A percentile compares a stretch with the other conserved stretches of the same genome.
phyloP scores from a whole-genome alignment of 2,113 vertebrate genomes.

The Scytalopus superciliaris region DNA sequence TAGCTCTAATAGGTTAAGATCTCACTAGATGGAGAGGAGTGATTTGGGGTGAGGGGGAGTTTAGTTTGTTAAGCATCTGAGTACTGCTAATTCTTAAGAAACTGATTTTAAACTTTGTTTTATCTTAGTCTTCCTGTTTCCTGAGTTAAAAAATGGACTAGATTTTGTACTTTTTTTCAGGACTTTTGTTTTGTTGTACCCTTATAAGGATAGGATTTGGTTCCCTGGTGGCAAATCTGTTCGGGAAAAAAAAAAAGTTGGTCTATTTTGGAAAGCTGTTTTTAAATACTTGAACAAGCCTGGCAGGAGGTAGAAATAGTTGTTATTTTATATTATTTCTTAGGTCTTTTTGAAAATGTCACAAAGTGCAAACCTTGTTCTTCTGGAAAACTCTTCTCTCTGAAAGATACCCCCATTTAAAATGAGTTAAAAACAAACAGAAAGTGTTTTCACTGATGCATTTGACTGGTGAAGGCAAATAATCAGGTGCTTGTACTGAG shows the following conservation, averaged over 20 bases:
- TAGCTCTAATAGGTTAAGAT: neutral
- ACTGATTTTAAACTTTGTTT: neutral
- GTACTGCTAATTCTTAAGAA: neutral
- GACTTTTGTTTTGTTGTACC: neutral
- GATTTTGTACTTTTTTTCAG: neutral
- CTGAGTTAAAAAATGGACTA: neutral
- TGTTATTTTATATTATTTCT: neutral
- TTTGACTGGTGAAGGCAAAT: neutral
- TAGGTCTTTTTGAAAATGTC: neutral
- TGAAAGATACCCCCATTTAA: neutral
- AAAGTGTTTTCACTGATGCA: neutral
- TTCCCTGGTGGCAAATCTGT: slow-evolving; percentile 20
- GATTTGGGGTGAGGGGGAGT: neutral
- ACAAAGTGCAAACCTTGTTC: neutral
- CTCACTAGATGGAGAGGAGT: neutral
- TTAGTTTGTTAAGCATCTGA: neutral
- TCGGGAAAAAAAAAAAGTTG: neutral
- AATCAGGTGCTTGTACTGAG: fast-evolving
- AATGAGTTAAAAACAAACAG: neutral
- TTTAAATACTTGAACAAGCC: slow-evolving; percentile 13
- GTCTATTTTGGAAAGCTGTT: slow-evolving; percentile 33
- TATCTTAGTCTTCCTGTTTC: neutral
- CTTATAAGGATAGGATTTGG: slow-evolving; percentile 30
- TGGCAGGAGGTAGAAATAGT: neutral
- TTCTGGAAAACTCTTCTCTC: neutral